Conservation (phyloP, 2,113 vertebrate species). For the Ovibos moschatus region DNA sequence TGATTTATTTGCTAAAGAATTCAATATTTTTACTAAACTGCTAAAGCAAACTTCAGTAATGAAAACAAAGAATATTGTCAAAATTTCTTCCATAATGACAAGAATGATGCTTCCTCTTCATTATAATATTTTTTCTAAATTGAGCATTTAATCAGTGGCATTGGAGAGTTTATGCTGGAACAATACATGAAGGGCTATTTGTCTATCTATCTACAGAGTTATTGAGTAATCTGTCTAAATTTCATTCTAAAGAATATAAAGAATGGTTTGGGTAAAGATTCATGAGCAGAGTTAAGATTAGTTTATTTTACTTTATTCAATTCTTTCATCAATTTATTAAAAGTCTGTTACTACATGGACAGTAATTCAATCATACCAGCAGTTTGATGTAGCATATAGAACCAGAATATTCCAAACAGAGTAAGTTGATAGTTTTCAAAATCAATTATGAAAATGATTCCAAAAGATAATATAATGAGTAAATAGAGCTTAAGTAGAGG, state of each 20-base stretch:
- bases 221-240: neutral
- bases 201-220: neutral
- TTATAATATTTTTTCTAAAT: neutral
- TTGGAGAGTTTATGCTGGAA: neutral
- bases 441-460: constrained; percentile 28
- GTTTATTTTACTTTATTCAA: neutral
- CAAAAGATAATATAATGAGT: constrained; percentile 29
- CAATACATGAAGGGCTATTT: neutral
- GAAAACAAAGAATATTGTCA: neutral
- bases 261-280: neutral
- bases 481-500: neutral
- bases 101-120: neutral
- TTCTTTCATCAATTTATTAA: constrained; percentile 14
- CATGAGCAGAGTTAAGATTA: neutral
- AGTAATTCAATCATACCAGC: neutral
- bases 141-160: neutral
- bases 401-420: neutral
- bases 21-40: neutral
- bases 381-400: constrained; percentile 13
- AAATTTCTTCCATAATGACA: neutral
- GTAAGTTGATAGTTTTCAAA: constrained; percentile 6
- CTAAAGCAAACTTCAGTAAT: neutral
- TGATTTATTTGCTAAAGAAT: neutral
- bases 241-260: neutral
- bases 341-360: neutral